Evolutionary conservation across 2,888 invertebrate genomes (phyloP), one percentile per base, ranked within the genome.

Genomic region (Microctonus aethiopoides): DNA sequence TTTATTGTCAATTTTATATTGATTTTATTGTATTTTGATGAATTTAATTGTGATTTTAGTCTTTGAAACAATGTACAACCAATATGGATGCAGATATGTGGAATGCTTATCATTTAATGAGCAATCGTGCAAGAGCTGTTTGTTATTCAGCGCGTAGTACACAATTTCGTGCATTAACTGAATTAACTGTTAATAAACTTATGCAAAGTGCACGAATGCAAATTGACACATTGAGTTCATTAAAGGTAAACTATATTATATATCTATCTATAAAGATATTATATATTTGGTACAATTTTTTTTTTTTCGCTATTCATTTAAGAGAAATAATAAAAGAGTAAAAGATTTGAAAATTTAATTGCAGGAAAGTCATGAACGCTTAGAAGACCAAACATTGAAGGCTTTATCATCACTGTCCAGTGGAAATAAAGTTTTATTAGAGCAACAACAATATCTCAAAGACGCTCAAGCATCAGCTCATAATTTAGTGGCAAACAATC

Each of bases 71-170:
- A 72, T 92, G 92, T 81, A 92, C 92, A 1, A 87, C 84, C 24
- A 84, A 87, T 41, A 92, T 92, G 92, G 91, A 92, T 81, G 83
- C 90, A 2, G 90, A 91, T 77, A 90, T 90, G 57, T 92, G 92
- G 92, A 92, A 91, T 79, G 89, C 90, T n/a, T 92, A 92, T 80
- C 91, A 91, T 81, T 87, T 92, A 63, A 90, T 92, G 85, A 90
- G 89, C 74, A 92, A 92, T 80, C 84, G 92, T 76, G 92, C 91
- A 0, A 87, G 91, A 72, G 91, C 92, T n/a, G 90, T 92, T 69
- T 92, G 92, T 79, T 91, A 91, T 78, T 86, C 90, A 16, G 87
- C 91, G 20, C 87, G 92, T 65, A 91, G 91, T 81, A 88, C 88
- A 39, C 92, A 92, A 81, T 92, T 92, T 83, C 87, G 91, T 62